A percentile compares a stretch with the other conserved stretches of the same genome.
Conservation (phyloP, 1,140 invertebrate species). For the Tachypleus tridentatus region DNA sequence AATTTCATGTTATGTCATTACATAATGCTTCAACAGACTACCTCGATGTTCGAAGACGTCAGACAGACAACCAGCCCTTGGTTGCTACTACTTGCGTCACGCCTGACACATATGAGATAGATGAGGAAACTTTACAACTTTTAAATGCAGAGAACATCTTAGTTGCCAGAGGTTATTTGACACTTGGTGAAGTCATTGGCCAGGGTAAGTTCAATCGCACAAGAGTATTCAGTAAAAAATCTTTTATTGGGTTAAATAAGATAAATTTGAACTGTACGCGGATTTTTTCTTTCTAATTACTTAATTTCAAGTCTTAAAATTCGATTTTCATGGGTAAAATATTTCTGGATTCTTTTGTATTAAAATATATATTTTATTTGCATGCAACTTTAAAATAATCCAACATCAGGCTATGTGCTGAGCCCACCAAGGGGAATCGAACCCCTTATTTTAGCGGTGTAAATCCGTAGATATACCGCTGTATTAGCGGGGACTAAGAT, state of each 20-base stretch:
- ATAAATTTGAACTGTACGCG: too few species aligned
- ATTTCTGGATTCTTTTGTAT: background rate
- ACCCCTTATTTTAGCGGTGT: too few species aligned
- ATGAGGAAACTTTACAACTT: slow-evolving; percentile 29
- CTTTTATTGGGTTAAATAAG: background rate
- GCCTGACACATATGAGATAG: too few species aligned
- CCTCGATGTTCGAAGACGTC: too few species aligned
- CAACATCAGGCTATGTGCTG: too few species aligned
- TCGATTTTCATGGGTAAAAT: background rate
- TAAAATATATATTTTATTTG: background rate
- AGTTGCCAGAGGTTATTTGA: slow-evolving; percentile 29
- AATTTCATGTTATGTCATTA: too few species aligned
- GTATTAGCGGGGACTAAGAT: too few species aligned
- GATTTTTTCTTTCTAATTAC: background rate
- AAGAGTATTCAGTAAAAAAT: background rate
- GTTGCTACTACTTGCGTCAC: too few species aligned
- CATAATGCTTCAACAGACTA: too few species aligned
- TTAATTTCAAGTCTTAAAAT: background rate
- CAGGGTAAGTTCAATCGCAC: slow-evolving; percentile 26
- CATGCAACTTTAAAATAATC: background rate
- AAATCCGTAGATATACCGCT: too few species aligned
- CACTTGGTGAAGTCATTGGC: slow-evolving; percentile 32
- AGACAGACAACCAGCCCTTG: too few species aligned
- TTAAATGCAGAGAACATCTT: slow-evolving; percentile 31
- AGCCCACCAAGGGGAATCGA: too few species aligned